Evolutionary conservation across 2,888 invertebrate species (phyloP).

Genomic region (Tortrix viridana): DNA sequence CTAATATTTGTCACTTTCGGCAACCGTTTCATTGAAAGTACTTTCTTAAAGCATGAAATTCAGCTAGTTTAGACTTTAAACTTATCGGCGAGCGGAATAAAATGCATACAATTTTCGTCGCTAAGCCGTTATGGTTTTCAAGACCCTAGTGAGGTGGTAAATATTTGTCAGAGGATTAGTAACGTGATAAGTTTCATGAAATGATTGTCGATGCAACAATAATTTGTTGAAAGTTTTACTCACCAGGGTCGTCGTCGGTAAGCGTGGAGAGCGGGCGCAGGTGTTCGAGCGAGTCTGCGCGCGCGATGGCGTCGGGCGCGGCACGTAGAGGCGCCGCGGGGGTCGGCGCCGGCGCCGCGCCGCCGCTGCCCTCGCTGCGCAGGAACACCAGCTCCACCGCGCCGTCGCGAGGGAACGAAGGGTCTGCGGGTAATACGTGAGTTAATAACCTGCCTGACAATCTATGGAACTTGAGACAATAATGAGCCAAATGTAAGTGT

Average conservation of each 20-base stretch:
- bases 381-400: slow-evolving; percentile 94
- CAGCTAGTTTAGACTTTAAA: too few species aligned
- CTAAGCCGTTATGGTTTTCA: too few species aligned
- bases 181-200: too few species aligned
- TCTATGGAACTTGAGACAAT: too few species aligned
- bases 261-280: slow-evolving; percentile 73
- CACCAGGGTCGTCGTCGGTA: slow-evolving; percentile 76
- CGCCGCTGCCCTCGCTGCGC: slow-evolving; percentile 75
- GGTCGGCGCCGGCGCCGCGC: slow-evolving; percentile 87
- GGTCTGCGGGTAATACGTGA: slow-evolving; percentile 82
- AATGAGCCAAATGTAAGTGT: too few species aligned
- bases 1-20: too few species aligned
- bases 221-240: slow-evolving; percentile 41
- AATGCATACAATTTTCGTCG: too few species aligned
- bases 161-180: too few species aligned
- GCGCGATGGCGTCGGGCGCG: slow-evolving; percentile 88
- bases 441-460: neutral
- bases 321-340: slow-evolving; percentile 88
- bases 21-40: too few species aligned
- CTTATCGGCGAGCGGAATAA: too few species aligned
- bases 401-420: slow-evolving; percentile 92
- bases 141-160: too few species aligned
- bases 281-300: slow-evolving; percentile 91
- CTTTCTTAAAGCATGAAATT: too few species aligned
- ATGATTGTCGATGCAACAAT: neutral